Evolutionary conservation across 1,140 invertebrate genomes (phyloP).

Genomic region (Wiebesia pumilae): DNA sequence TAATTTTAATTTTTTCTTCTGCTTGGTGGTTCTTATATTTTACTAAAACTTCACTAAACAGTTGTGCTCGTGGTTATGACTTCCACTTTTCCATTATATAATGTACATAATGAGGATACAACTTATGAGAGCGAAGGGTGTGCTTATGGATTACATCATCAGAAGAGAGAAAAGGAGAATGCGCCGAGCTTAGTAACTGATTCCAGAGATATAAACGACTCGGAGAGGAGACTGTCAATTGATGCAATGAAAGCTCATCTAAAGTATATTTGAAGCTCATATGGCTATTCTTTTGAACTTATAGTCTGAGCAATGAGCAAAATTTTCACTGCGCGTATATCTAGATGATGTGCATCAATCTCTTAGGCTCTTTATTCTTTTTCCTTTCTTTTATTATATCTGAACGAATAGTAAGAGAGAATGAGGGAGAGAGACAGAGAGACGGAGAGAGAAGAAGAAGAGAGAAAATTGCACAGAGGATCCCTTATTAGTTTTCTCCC

Average conservation of each 20-base stretch:
- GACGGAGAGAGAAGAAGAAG: background rate
- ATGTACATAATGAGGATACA: conserved; percentile 46
- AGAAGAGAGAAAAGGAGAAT: background rate
- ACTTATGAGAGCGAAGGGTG: background rate
- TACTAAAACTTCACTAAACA: too few species aligned
- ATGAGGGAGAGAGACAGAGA: background rate
- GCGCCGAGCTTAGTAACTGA: background rate
- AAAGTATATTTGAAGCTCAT: background rate
- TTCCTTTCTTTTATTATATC: background rate
- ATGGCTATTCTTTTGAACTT: background rate
- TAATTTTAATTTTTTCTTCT: too few species aligned
- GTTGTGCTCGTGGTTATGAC: too few species aligned
- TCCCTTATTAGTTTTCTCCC: conserved; percentile 47
- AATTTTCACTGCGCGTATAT: background rate
- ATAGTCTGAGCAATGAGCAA: too few species aligned
- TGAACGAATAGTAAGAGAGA: background rate
- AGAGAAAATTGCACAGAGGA: conserved; percentile 14
- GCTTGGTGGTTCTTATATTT: too few species aligned
- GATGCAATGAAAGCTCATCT: conserved; percentile 16
- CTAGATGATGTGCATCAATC: background rate
- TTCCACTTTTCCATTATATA: background rate
- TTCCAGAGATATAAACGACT: background rate
- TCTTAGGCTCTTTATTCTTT: background rate
- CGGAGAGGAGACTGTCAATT: conserved; percentile 20
- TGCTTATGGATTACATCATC: conserved; percentile 10